These are phyloP conservation scores for Ommatoiulus sabulosus DNA, from an alignment of 2,888 invertebrate species.

Conservation along the genomic window DNA sequence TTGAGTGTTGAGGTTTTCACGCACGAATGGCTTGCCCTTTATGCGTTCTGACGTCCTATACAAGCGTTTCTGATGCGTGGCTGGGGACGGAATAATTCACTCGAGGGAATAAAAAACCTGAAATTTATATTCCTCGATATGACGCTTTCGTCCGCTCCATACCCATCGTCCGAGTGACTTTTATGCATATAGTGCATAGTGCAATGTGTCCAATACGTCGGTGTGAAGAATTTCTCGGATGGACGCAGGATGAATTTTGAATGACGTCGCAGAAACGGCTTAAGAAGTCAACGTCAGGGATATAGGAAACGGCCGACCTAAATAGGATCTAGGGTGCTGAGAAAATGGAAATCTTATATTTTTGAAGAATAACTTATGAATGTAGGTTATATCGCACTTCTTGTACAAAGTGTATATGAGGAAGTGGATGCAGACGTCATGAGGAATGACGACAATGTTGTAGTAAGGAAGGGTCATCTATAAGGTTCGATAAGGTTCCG, in stretches of 20 bases:
- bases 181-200: not conserved
- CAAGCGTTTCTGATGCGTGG: not conserved
- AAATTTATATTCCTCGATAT: slow-evolving; percentile 2
- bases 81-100: not conserved
- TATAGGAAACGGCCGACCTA: no score
- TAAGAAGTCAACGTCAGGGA: not conserved
- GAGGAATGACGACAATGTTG: no score
- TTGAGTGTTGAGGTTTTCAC: not conserved
- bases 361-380: not conserved
- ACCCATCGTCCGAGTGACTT: not conserved
- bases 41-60: not conserved
- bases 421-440: no score
- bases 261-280: not conserved
- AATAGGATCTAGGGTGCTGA: not conserved
- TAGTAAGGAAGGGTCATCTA: no score
- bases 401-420: no score
- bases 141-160: not conserved
- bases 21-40: not conserved
- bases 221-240: not conserved
- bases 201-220: not conserved
- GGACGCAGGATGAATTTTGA: not conserved
- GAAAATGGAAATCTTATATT: not conserved
- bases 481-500: no score
- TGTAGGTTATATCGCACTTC: not conserved
- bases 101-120: not conserved